A percentile compares a stretch with the other conserved stretches of the same genome.
phyloP scores from a whole-genome alignment of 2,113 vertebrate species.

The Anoura caudifer region DNA sequence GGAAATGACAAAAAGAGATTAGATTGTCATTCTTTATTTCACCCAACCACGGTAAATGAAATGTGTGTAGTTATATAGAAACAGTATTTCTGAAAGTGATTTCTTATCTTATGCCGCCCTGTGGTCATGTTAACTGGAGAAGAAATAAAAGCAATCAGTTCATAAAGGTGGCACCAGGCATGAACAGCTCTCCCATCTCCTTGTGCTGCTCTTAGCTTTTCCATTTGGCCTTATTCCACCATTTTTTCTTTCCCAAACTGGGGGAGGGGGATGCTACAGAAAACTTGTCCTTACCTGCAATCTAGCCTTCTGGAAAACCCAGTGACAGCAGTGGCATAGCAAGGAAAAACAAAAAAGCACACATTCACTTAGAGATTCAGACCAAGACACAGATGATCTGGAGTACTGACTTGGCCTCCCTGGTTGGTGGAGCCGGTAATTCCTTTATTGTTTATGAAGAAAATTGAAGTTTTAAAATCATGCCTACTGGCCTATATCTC shows the following conservation, averaged over 20 bases:
- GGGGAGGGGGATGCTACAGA: not conserved
- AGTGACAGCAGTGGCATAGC: not conserved
- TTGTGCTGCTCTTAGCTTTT: not conserved
- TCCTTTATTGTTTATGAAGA: not conserved
- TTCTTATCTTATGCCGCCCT: not conserved
- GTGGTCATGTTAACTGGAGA: not conserved
- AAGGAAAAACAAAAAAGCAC: not conserved
- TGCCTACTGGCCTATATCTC: not conserved
- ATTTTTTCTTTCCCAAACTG: not conserved
- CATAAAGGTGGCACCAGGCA: not conserved
- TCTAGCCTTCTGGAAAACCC: not conserved
- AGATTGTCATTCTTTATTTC: not conserved
- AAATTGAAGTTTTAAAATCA: not conserved
- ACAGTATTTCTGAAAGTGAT: not conserved
- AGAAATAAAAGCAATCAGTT: not conserved
- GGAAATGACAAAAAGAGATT: not conserved
- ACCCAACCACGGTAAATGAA: not conserved
- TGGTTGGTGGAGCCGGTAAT: not conserved
- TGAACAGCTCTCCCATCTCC: not conserved
- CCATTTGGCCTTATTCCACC: not conserved
- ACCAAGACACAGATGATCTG: not conserved
- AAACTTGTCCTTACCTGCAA: not conserved
- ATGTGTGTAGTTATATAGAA: not conserved
- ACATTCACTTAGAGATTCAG: not conserved
- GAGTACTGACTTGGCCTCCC: not conserved